Conservation (phyloP, 1,140 invertebrate species). For the Drosophila busckii region DNA sequence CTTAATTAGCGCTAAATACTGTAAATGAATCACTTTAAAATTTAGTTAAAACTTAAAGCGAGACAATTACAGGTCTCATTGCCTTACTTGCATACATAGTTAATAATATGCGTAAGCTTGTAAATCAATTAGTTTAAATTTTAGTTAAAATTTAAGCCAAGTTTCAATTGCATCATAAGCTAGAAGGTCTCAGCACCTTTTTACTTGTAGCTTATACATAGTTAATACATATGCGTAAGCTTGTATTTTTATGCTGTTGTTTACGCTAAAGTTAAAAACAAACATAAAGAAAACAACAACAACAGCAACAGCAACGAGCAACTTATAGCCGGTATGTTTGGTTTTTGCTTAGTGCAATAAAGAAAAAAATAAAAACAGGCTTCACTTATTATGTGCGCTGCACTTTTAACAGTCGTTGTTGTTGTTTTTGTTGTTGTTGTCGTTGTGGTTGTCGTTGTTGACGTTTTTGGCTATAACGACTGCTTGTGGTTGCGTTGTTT, state of each 20-base stretch:
- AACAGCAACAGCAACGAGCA: conserved; percentile 7
- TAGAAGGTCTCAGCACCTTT: no score
- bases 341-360: conserved; percentile 32
- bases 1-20: no score
- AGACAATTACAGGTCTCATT: no score
- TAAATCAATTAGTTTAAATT: no score
- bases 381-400: conserved; percentile 33
- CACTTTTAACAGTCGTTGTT: conserved; percentile 45
- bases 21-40: no score
- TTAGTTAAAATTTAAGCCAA: no score
- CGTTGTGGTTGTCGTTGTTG: conserved; percentile 33
- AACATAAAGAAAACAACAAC: conserved; percentile 22
- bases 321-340: conserved; percentile 32
- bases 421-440: conserved; percentile 33
- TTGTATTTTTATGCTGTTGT: conserved; percentile 16
- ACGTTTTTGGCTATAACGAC: conserved; percentile 43
- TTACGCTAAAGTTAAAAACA: no score
- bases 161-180: no score
- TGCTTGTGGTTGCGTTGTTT: conserved; percentile 11
- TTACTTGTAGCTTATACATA: no score
- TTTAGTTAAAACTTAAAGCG: no score
- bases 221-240: background rate
- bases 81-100: no score
- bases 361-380: conserved; percentile 52
- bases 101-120: no score